A percentile compares a stretch with the other conserved stretches of the same genome.
phyloP scores from a whole-genome alignment of 2,113 vertebrate genomes.

The Chaetodon trifascialis region DNA sequence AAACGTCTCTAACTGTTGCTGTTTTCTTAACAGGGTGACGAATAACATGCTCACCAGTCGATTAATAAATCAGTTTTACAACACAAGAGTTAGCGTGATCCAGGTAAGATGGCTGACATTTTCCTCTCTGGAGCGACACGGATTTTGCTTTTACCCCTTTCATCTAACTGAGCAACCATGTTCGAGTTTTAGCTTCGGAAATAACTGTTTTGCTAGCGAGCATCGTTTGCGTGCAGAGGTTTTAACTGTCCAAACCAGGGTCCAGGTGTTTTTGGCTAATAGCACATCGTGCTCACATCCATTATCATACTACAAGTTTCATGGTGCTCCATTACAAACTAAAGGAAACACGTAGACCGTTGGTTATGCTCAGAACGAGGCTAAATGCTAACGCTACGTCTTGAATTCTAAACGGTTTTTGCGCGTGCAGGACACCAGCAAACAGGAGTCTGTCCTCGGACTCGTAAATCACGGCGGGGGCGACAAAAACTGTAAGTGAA shows the following conservation, averaged over 20 bases:
- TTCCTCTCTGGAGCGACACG: neutral
- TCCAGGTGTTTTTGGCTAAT: neutral
- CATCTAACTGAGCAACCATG: neutral
- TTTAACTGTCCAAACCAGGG: neutral
- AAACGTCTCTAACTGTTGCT: too few species aligned
- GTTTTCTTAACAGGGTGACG: too few species aligned
- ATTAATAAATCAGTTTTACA: neutral
- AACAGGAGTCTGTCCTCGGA: neutral
- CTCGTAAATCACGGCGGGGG: neutral
- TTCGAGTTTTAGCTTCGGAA: neutral
- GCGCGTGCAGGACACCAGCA: neutral
- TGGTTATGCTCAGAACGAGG: neutral
- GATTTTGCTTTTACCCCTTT: neutral
- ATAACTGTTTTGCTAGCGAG: neutral
- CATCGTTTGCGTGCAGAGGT: neutral
- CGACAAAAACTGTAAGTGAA: neutral
- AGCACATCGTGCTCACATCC: neutral
- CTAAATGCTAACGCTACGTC: too few species aligned
- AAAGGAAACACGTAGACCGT: neutral
- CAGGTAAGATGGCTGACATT: slow-evolving; percentile 11
- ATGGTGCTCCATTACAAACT: neutral
- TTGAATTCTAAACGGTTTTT: neutral
- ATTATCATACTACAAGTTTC: neutral
- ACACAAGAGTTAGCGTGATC: neutral
- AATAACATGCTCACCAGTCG: too few species aligned